phyloP scores from a whole-genome alignment of 2,888 invertebrate species.

The Halocaridina rubra region DNA sequence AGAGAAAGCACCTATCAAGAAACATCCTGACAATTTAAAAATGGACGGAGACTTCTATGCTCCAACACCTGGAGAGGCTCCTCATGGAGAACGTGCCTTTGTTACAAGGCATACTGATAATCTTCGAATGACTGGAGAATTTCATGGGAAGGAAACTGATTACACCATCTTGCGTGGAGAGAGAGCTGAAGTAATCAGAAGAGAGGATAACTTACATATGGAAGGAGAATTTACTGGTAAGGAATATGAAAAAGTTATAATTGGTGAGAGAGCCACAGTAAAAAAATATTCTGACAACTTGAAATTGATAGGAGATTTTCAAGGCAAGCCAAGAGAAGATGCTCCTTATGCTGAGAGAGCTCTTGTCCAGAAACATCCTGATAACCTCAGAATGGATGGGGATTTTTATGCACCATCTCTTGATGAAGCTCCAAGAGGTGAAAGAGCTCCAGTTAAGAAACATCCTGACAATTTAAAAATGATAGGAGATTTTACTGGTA shows the following conservation, averaged over 20 bases:
- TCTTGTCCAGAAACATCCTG: conserved; percentile 52
- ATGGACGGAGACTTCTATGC: conserved; percentile 73
- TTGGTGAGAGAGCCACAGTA: conserved; percentile 43
- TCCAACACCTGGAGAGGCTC: conserved; percentile 71
- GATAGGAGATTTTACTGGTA: conserved; percentile 70
- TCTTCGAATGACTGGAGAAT: conserved; percentile 69
- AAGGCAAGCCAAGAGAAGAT: conserved; percentile 29
- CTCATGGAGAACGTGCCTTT: conserved; percentile 69
- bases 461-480: conserved; percentile 70
- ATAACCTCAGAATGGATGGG: conserved; percentile 59
- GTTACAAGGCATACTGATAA: conserved; percentile 70
- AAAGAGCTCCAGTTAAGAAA: conserved; percentile 51
- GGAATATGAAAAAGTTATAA: neutral
- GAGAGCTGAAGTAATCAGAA: conserved; percentile 65
- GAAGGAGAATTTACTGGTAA: conserved; percentile 47
- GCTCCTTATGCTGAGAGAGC: conserved; percentile 38
- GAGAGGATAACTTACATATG: conserved; percentile 66
- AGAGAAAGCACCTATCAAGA: conserved; percentile 50
- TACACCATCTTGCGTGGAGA: conserved; percentile 49
- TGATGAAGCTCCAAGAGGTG: conserved; percentile 62
- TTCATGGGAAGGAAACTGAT: conserved; percentile 71
- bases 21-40: conserved; percentile 60
- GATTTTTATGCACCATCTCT: conserved; percentile 52
- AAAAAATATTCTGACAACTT: conserved; percentile 63
- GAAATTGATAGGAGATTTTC: conserved; percentile 51